phyloP scores from a whole-genome alignment of 1,140 invertebrate species.

The Tetragonula clypearis region DNA sequence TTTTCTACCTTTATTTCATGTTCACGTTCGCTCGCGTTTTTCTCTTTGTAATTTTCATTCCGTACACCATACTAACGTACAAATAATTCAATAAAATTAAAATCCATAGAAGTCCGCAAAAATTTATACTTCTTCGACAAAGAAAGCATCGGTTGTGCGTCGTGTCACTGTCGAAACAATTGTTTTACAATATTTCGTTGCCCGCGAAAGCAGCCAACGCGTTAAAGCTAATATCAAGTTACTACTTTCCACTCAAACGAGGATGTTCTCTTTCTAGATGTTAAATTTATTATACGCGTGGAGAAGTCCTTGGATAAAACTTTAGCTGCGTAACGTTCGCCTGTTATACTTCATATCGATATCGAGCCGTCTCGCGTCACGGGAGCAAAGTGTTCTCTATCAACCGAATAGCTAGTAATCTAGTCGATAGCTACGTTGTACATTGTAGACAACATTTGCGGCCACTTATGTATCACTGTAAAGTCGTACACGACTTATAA shows the following conservation, averaged over 20 bases:
- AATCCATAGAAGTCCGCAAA: not conserved
- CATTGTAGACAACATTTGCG: no score
- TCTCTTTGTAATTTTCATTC: no score
- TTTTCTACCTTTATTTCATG: no score
- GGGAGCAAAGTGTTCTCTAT: not conserved
- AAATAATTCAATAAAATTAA: not conserved
- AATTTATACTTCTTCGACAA: no score
- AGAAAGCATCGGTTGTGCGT: no score
- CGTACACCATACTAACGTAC: no score
- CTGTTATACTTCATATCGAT: not conserved
- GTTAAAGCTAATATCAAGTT: not conserved
- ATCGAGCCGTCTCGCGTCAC: not conserved
- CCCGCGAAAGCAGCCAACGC: no score
- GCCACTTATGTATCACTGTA: not conserved
- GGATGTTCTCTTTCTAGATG: not conserved
- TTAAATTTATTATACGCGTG: not conserved
- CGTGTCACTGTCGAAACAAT: no score
- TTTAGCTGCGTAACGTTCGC: no score
- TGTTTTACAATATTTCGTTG: no score
- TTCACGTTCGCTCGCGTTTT: no score
- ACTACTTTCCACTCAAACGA: not conserved
- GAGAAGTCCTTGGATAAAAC: not conserved
- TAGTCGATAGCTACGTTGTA: not conserved
- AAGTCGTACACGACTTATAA: not conserved
- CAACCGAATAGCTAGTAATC: not conserved